Percentiles rank a stretch among this genome's conserved stretches.
These are phyloP conservation scores for Onychomys leucogaster DNA, from an alignment of 2,797 vertebrate genomes.

Conservation along the genomic window DNA sequence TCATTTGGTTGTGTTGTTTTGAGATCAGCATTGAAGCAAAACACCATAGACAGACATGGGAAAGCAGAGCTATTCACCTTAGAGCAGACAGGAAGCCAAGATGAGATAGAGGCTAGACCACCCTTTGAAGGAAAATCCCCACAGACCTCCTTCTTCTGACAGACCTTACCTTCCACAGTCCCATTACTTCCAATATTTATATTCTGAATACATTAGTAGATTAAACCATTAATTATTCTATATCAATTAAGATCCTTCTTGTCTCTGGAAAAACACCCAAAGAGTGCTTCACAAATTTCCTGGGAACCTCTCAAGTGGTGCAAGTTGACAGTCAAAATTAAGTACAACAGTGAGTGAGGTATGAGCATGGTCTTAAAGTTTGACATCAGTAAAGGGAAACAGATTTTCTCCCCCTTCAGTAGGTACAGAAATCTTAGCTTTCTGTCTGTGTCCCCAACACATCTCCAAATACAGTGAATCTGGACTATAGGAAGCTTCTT, in stretches of 20 bases:
- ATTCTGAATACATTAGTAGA: not conserved
- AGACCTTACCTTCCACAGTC: not conserved
- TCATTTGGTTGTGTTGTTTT: not conserved
- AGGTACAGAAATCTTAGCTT: not conserved
- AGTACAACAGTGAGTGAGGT: not conserved
- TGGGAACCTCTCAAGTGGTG: not conserved
- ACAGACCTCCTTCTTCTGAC: not conserved
- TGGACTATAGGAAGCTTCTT: not conserved
- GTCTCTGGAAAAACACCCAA: not conserved
- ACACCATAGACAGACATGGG: not conserved
- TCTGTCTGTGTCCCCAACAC: not conserved
- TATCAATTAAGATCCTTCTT: not conserved
- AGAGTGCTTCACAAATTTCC: not conserved
- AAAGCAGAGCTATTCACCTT: not conserved
- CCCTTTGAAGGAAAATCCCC: not conserved
- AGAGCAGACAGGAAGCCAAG: not conserved
- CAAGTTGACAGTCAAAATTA: not conserved
- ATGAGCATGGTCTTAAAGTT: not conserved
- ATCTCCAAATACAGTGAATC: not conserved
- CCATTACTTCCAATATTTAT: not conserved
- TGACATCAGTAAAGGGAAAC: not conserved
- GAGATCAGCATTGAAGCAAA: not conserved
- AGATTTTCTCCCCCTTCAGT: not conserved
- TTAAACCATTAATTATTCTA: not conserved
- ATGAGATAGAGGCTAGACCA: not conserved